Evolutionary conservation across 2,113 vertebrate genomes (phyloP).

Genomic region (Tonatia bakeri): DNA sequence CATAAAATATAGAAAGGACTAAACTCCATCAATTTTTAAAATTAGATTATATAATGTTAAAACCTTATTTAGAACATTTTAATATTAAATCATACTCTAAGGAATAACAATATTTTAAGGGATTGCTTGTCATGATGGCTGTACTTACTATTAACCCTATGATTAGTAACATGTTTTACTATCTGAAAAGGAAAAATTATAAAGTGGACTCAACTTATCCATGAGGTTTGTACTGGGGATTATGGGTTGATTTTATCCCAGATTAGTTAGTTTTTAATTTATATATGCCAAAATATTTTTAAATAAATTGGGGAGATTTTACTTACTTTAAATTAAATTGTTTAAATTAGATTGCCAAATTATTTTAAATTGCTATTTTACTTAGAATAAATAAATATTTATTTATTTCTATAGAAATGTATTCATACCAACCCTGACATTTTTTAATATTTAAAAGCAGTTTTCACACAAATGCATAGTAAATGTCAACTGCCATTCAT

Average conservation of each 20-base stretch:
- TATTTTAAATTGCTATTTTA: not conserved
- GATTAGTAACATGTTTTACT: not conserved
- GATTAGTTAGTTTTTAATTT: not conserved
- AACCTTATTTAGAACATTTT: not conserved
- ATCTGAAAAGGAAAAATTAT: not conserved
- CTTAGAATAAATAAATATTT: not conserved
- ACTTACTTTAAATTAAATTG: not conserved
- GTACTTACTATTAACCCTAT: not conserved
- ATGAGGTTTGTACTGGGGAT: not conserved
- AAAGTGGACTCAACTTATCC: not conserved
- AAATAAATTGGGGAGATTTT: not conserved
- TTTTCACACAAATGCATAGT: not conserved
- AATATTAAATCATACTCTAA: not conserved
- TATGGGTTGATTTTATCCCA: not conserved
- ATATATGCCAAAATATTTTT: not conserved
- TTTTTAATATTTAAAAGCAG: not conserved
- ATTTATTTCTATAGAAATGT: not conserved
- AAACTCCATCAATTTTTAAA: not conserved
- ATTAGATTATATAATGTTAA: not conserved
- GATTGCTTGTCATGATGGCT: not conserved
- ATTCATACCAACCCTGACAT: not conserved
- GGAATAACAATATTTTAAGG: not conserved
- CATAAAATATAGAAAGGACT: not conserved
- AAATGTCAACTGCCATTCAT: not conserved
- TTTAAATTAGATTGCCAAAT: not conserved